Percentiles rank a stretch among this genome's conserved stretches.
Conservation (phyloP, 2,113 vertebrate species). For the Mormoops blainvillei region DNA sequence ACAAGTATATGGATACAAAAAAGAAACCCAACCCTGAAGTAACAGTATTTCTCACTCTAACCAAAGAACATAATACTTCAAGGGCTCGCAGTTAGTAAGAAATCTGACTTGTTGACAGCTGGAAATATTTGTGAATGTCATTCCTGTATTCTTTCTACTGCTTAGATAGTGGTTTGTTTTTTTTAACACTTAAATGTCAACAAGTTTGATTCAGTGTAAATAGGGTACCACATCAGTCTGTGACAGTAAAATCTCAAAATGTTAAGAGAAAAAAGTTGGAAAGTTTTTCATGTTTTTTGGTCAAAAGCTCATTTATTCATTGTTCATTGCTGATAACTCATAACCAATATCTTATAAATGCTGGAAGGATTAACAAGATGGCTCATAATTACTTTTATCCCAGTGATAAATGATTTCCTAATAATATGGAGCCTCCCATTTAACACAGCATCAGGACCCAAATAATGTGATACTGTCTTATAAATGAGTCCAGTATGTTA, state of each 20-base stretch:
- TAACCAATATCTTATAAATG: conserved; percentile 16
- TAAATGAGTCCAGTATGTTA: not conserved
- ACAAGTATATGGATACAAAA: conserved; percentile 20
- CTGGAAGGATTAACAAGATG: conserved; percentile 33
- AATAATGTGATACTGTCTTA: not conserved
- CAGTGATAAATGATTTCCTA: conserved; percentile 29
- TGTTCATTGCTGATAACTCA: conserved; percentile 42
- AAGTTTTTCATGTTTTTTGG: conserved; percentile 41
- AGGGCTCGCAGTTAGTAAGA: conserved; percentile 69
- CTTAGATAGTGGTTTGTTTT: conserved; percentile 21
- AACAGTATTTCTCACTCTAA: conserved; percentile 72
- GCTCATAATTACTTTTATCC: conserved; percentile 30
- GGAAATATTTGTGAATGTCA: conserved; percentile 70
- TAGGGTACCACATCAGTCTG: conserved; percentile 70
- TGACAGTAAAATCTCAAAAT: conserved; percentile 61
- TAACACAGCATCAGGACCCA: not conserved
- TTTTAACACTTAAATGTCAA: conserved; percentile 76
- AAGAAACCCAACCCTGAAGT: conserved; percentile 15
- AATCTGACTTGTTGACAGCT: conserved; percentile 73
- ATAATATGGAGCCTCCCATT: not conserved
- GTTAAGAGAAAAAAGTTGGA: conserved; percentile 43
- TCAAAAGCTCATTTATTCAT: conserved; percentile 42
- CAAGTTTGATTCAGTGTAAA: conserved; percentile 75
- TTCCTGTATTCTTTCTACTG: conserved; percentile 65
- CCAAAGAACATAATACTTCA: conserved; percentile 63